Evolutionary conservation across 2,113 vertebrate species (phyloP).

Genomic region (Phalacrocorax carbo): DNA sequence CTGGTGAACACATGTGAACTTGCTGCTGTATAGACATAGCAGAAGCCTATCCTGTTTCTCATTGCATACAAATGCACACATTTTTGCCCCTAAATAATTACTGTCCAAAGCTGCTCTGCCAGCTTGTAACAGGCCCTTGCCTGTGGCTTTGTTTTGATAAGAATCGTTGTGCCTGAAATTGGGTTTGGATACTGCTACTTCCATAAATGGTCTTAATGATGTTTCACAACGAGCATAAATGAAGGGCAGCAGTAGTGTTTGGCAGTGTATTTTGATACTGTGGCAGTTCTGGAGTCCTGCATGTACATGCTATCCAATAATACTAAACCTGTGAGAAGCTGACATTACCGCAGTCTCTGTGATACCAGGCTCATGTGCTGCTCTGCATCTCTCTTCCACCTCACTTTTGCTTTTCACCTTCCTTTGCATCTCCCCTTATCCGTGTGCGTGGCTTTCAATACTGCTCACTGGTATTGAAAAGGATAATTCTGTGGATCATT

Average conservation of each 20-base stretch:
- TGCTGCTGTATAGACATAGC: background rate
- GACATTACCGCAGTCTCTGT: fast-evolving
- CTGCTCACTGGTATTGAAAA: background rate
- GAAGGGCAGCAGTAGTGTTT: background rate
- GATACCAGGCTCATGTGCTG: fast-evolving
- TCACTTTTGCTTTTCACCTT: background rate
- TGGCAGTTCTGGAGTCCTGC: background rate
- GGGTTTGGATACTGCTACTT: background rate
- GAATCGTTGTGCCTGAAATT: background rate
- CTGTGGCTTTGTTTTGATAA: constrained; percentile 37
- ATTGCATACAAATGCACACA: background rate
- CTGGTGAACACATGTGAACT: background rate
- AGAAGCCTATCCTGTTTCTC: background rate
- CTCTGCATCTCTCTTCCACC: background rate
- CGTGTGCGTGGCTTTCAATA: background rate
- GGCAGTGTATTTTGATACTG: background rate
- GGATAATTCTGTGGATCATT: constrained; percentile 28
- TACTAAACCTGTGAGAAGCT: background rate
- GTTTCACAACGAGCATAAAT: background rate
- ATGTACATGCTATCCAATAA: background rate
- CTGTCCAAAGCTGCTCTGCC: background rate
- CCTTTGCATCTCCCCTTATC: background rate
- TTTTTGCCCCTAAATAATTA: constrained; percentile 14
- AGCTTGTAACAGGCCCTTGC: background rate
- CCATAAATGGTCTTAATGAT: background rate